Evolutionary conservation across 2,888 invertebrate genomes (phyloP).

Genomic region (Heliconius ismenius): DNA sequence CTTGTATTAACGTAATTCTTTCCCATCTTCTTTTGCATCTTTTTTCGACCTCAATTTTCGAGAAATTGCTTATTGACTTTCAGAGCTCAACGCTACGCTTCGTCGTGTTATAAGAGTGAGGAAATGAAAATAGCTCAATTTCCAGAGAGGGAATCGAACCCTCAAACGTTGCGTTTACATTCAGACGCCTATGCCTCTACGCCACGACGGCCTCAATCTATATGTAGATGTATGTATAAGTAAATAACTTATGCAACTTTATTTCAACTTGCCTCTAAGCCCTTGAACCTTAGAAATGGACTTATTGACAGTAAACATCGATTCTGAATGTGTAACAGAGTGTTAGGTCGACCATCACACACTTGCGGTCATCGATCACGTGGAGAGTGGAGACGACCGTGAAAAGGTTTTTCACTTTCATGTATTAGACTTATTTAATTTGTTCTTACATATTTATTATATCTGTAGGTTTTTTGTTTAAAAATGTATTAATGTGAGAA

Average conservation of each 20-base stretch:
- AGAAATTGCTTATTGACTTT: neutral
- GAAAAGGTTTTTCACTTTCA: conserved; percentile 3
- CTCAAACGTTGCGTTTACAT: neutral
- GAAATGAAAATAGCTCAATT: neutral
- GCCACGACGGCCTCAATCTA: neutral
- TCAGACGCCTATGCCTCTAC: neutral
- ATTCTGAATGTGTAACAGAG: neutral
- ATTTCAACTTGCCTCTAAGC: neutral
- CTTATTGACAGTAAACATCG: neutral
- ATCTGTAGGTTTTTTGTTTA: no score
- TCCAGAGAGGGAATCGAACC: neutral
- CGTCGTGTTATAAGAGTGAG: neutral
- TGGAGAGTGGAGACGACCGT: neutral
- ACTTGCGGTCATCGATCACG: neutral
- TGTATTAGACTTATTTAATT: no score
- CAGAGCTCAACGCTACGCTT: neutral
- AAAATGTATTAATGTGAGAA: neutral
- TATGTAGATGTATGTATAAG: neutral
- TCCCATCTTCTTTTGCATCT: no score
- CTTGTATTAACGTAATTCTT: no score
- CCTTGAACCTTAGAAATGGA: conserved; percentile 16
- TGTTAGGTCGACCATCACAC: neutral
- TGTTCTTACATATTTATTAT: no score
- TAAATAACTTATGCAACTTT: conserved; percentile 3
- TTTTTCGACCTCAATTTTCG: neutral